Evolutionary conservation across 1,140 invertebrate species (phyloP).

Genomic region (Panulirus ornatus): DNA sequence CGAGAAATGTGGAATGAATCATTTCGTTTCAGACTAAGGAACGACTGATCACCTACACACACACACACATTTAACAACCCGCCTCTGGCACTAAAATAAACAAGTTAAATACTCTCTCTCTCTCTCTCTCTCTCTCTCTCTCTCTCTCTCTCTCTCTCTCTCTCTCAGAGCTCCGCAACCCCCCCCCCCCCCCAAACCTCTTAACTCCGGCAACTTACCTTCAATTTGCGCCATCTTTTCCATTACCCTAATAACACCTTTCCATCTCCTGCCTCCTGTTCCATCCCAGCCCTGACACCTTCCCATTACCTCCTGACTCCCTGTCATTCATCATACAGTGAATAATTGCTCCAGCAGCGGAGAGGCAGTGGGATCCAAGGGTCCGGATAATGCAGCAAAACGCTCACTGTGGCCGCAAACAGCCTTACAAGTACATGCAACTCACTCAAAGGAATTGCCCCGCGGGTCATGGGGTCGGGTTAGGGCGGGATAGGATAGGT

Average conservation of each 20-base stretch:
- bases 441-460: no score
- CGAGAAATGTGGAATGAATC: no score
- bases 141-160: slow-evolving; percentile 40
- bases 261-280: neutral
- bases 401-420: no score
- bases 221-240: neutral
- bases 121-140: slow-evolving; percentile 21
- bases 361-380: neutral
- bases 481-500: neutral
- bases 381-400: no score
- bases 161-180: neutral
- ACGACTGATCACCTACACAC: no score
- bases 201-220: neutral
- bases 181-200: neutral
- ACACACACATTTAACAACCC: no score
- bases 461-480: no score
- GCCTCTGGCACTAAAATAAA: no score
- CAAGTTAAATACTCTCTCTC: no score
- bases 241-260: neutral
- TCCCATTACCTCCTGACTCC: neutral
- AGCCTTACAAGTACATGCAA: no score
- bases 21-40: no score
- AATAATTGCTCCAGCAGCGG: neutral
- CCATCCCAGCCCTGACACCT: neutral
- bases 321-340: neutral